A percentile compares a stretch with the other conserved stretches of the same genome.
phyloP scores from a whole-genome alignment of 2,888 invertebrate genomes.

The Eutolmus rufibarbis region DNA sequence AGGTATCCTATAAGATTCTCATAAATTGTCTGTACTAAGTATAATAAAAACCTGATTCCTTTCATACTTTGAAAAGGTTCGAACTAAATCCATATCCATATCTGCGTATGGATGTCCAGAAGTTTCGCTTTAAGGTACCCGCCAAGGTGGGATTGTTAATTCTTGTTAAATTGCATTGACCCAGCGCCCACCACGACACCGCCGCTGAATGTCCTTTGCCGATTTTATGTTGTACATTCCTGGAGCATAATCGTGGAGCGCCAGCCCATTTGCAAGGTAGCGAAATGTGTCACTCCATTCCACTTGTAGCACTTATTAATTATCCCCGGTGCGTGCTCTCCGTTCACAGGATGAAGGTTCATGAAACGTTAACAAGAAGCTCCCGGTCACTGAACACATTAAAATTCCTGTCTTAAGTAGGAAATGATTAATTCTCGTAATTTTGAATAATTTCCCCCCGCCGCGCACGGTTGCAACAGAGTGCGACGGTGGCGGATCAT shows the following conservation, averaged over 20 bases:
- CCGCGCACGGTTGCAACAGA: background rate
- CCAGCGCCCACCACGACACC: background rate
- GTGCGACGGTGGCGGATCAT: background rate
- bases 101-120: too few species aligned
- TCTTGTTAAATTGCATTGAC: background rate
- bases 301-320: conserved; percentile 20
- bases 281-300: background rate
- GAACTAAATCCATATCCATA: too few species aligned
- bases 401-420: conserved; percentile 8
- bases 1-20: too few species aligned
- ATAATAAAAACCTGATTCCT: too few species aligned
- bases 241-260: background rate
- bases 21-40: too few species aligned
- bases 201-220: background rate
- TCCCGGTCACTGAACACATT: conserved; percentile 2
- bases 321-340: background rate
- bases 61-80: too few species aligned
- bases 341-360: background rate
- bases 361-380: background rate
- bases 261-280: background rate
- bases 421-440: conserved; percentile 17
- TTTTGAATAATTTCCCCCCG: conserved; percentile 5
- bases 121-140: background rate
- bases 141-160: background rate
- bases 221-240: background rate